Evolutionary conservation across 2,888 invertebrate genomes (phyloP).

Genomic region (Uloborus plumipes): DNA sequence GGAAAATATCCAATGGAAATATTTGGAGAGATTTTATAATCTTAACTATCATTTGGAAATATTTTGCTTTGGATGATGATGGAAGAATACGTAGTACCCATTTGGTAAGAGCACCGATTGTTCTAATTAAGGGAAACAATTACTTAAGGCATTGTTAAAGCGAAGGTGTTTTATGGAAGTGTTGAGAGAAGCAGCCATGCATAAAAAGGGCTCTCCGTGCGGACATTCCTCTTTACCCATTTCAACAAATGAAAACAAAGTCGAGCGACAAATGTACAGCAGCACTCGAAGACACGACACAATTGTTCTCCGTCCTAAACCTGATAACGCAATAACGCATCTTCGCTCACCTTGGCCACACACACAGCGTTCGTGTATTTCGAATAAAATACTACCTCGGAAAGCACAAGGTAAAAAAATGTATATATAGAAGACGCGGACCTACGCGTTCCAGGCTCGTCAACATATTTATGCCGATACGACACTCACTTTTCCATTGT

Average conservation of each 20-base stretch:
- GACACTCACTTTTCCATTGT: constrained; percentile 21
- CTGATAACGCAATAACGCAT: neutral
- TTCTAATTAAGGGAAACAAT: too few species aligned
- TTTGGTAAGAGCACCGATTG: too few species aligned
- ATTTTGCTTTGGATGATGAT: too few species aligned
- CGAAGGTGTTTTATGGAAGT: neutral
- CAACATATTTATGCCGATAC: constrained; percentile 30
- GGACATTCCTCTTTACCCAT: neutral
- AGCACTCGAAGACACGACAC: neutral
- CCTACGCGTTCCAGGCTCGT: constrained; percentile 5
- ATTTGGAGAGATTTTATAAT: too few species aligned
- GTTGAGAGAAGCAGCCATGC: neutral
- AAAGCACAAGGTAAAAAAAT: neutral
- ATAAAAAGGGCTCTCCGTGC: neutral
- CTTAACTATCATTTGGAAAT: too few species aligned
- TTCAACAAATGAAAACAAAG: neutral
- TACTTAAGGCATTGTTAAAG: too few species aligned
- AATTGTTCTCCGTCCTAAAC: neutral
- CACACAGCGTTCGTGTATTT: neutral
- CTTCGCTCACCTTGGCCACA: neutral
- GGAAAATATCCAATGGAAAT: too few species aligned
- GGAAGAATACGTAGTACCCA: too few species aligned
- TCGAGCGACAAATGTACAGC: neutral
- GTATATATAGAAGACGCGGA: too few species aligned
- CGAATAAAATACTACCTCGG: constrained; percentile 4